Percentiles rank a stretch among this genome's conserved stretches.
Conservation (phyloP, 1,140 invertebrate species). For the Drosophila lacteicornis region DNA sequence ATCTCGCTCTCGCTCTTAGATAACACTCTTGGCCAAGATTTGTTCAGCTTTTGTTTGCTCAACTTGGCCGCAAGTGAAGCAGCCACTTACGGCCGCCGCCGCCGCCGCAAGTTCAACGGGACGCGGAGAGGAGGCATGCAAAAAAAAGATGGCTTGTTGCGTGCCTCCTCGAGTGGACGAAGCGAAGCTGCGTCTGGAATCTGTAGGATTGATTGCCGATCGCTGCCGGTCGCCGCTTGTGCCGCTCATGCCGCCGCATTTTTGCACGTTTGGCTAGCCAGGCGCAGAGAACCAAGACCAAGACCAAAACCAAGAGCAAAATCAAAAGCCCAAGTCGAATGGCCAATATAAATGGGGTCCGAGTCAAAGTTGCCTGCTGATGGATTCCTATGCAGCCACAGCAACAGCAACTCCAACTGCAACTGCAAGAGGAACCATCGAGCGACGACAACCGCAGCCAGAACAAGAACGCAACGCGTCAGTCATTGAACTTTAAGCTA, state of each 20-base stretch:
- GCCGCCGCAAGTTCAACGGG: conserved; percentile 67
- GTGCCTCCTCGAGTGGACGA: conserved; percentile 45
- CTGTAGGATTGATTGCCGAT: conserved; percentile 80
- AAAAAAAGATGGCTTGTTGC: conserved; percentile 64
- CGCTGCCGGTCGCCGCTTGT: conserved; percentile 38
- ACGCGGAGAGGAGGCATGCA: conserved; percentile 10
- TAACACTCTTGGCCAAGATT: conserved; percentile 49
- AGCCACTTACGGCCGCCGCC: conserved; percentile 57
- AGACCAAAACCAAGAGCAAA: conserved; percentile 1
- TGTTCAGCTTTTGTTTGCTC: conserved; percentile 51
- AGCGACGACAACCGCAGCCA: conserved; percentile 31
- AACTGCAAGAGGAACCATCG: conserved; percentile 17
- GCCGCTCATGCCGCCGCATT: conserved; percentile 46
- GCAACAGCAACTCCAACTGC: conserved; percentile 17
- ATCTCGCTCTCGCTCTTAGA: conserved; percentile 33
- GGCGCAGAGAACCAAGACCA: conserved; percentile 40
- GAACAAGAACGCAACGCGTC: conserved; percentile 64
- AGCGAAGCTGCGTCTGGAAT: conserved; percentile 54
- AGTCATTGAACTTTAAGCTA: conserved; percentile 83
- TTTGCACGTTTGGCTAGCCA: conserved; percentile 63
- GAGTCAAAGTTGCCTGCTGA: conserved; percentile 47
- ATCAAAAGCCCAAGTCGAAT: conserved; percentile 39
- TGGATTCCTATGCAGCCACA: conserved; percentile 70
- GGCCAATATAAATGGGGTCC: conserved; percentile 56
- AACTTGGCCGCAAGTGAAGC: conserved; percentile 74